Percentiles rank a stretch among this genome's conserved stretches.
These are phyloP conservation scores for Leptinotarsa undecemlineata DNA, from an alignment of 1,140 invertebrate genomes.

Conservation along the genomic window DNA sequence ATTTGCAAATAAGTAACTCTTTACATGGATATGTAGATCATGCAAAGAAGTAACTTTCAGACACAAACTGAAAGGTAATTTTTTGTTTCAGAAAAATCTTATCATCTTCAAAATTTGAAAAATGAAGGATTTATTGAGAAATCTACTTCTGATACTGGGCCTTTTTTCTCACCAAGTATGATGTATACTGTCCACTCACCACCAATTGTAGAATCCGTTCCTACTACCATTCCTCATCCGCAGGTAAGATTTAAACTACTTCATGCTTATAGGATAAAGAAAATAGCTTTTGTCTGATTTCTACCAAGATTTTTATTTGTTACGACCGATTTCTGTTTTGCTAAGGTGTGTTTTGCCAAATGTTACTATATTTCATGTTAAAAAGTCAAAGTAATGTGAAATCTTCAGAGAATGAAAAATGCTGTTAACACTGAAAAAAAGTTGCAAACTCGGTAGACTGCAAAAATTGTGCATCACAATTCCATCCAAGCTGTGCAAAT, in stretches of 20 bases:
- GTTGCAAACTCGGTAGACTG: neutral
- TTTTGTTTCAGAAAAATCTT: slow-evolving; percentile 38
- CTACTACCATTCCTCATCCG: slow-evolving; percentile 44
- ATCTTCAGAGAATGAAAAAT: neutral
- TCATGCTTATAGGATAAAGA: too few species aligned
- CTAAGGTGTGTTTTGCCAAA: too few species aligned
- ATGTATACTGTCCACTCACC: slow-evolving; percentile 45
- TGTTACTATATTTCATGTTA: too few species aligned
- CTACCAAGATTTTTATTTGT: too few species aligned
- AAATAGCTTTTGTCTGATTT: too few species aligned
- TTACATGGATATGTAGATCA: too few species aligned
- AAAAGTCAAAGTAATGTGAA: neutral
- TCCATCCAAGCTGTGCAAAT: neutral
- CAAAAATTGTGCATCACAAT: neutral
- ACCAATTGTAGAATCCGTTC: slow-evolving; percentile 38
- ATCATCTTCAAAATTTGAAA: slow-evolving; percentile 39
- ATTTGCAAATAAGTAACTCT: too few species aligned
- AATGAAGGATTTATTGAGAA: slow-evolving; percentile 35
- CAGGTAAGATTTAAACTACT: slow-evolving; percentile 28
- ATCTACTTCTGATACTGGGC: slow-evolving; percentile 21
- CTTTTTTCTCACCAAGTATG: slow-evolving; percentile 47
- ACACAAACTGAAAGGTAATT: too few species aligned
- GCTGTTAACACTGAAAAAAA: neutral
- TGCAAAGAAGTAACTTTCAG: too few species aligned
- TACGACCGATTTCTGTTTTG: too few species aligned